phyloP scores from a whole-genome alignment of 2,888 invertebrate species.

The Plagiodera versicolora region DNA sequence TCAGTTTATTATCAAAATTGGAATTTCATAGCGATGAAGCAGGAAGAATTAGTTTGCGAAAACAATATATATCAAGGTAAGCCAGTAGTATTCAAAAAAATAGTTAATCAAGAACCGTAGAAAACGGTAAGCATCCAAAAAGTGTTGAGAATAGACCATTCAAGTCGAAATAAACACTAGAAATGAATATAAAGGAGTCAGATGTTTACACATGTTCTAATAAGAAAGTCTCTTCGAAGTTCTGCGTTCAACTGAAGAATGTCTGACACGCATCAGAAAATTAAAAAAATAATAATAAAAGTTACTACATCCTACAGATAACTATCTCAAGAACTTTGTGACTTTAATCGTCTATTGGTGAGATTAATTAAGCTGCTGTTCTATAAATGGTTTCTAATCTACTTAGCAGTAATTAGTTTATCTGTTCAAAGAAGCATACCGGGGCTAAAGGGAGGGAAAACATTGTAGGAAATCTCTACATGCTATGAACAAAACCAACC shows the following conservation, averaged over 20 bases:
- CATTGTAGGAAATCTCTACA: conserved; percentile 15
- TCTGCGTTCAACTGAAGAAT: too few species aligned
- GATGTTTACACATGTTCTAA: too few species aligned
- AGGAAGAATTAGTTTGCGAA: not conserved
- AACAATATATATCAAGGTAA: not conserved
- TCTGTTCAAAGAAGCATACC: conserved; percentile 41
- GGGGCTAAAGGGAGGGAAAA: conserved; percentile 21
- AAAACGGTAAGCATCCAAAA: too few species aligned
- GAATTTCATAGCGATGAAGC: not conserved
- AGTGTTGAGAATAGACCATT: too few species aligned
- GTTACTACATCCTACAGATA: too few species aligned
- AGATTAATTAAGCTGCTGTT: not conserved
- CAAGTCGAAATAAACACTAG: too few species aligned
- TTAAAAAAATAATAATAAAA: too few species aligned
- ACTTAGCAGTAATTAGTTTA: conserved; percentile 1
- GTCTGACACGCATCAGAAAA: too few species aligned
- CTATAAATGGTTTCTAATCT: conserved; percentile 8
- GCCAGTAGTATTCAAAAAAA: not conserved
- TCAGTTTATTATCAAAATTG: not conserved
- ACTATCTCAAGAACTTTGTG: not conserved
- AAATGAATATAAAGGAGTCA: too few species aligned
- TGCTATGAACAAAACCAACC: conserved; percentile 36
- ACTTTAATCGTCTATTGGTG: not conserved
- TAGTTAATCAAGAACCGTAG: too few species aligned
- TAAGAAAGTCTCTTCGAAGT: too few species aligned